Evolutionary conservation across 2,888 invertebrate species (phyloP).

Genomic region (Xylophagus ater): DNA sequence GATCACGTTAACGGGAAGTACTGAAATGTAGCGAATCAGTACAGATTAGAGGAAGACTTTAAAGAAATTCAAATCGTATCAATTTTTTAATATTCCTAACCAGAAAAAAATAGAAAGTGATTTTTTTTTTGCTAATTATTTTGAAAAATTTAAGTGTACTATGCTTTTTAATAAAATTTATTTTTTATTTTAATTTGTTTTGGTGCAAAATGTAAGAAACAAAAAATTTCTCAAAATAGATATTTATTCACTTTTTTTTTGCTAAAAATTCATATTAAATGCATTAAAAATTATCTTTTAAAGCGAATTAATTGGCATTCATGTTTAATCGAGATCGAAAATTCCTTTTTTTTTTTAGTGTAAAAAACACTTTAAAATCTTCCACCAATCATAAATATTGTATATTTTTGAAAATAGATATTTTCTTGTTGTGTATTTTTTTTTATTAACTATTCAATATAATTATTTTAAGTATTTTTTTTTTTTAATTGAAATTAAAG

Average conservation of each 20-base stretch:
- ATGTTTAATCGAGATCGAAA: too few relatives aligned
- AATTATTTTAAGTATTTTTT: neutral
- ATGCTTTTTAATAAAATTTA: too few relatives aligned
- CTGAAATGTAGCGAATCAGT: conserved; percentile 23
- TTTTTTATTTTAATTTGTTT: too few relatives aligned
- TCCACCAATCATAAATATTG: conserved; percentile 15
- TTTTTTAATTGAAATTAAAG: conserved; percentile 5
- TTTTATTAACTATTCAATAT: conserved; percentile 1
- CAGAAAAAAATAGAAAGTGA: neutral
- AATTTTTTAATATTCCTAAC: too few relatives aligned
- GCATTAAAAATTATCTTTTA: too few relatives aligned
- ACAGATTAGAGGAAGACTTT: conserved; percentile 17
- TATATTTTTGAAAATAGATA: conserved; percentile 1
- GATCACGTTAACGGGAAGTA: conserved; percentile 12
- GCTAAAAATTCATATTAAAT: too few relatives aligned
- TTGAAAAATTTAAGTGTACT: neutral
- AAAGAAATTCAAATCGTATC: too few relatives aligned
- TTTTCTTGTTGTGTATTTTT: conserved; percentile 7
- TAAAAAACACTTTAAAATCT: conserved; percentile 13
- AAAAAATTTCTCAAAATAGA: too few relatives aligned
- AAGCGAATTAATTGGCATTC: too few relatives aligned
- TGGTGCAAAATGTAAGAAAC: too few relatives aligned
- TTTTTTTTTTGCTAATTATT: too few relatives aligned
- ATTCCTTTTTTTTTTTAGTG: neutral
- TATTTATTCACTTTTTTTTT: too few relatives aligned